Conservation (phyloP, 2,888 invertebrate genomes). For the Vesta saturnalis region DNA sequence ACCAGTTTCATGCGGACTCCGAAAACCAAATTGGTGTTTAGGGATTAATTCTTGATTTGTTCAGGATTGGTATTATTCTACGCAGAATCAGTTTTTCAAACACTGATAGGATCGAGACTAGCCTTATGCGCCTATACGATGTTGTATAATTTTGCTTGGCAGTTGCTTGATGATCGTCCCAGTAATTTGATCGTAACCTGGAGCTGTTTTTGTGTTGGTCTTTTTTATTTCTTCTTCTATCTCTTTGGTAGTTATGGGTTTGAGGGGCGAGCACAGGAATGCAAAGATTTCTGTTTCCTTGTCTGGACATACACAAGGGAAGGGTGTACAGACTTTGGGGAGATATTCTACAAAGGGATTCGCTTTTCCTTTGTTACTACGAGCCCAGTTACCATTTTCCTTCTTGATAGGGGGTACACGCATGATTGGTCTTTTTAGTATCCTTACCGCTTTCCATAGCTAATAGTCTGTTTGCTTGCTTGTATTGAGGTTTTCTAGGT, state of each 20-base stretch:
- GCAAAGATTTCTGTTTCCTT: no score
- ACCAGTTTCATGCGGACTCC: not conserved
- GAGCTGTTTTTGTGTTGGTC: not conserved
- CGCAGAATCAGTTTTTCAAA: conserved; percentile 16
- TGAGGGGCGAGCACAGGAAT: not conserved
- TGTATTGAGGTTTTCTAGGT: no score
- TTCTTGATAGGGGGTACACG: conserved; percentile 20
- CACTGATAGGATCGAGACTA: conserved; percentile 12
- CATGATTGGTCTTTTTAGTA: conserved; percentile 34
- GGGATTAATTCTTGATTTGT: not conserved
- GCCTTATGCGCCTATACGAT: no score
- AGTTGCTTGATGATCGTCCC: conserved; percentile 7
- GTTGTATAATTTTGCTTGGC: conserved; percentile 4
- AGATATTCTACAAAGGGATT: not conserved
- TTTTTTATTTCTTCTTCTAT: no score
- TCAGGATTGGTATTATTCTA: conserved; percentile 8
- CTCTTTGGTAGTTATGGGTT: not conserved
- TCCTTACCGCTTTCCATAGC: conserved; percentile 44
- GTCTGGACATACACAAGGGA: no score
- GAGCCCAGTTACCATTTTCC: conserved; percentile 13
- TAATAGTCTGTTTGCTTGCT: no score
- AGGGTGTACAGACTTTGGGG: not conserved
- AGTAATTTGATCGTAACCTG: not conserved
- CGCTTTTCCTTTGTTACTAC: conserved; percentile 20
- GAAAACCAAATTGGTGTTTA: not conserved